These are phyloP conservation scores for Stomatorhinus ivindoensis DNA, from an alignment of 2,113 vertebrate species.

Conservation along the genomic window DNA sequence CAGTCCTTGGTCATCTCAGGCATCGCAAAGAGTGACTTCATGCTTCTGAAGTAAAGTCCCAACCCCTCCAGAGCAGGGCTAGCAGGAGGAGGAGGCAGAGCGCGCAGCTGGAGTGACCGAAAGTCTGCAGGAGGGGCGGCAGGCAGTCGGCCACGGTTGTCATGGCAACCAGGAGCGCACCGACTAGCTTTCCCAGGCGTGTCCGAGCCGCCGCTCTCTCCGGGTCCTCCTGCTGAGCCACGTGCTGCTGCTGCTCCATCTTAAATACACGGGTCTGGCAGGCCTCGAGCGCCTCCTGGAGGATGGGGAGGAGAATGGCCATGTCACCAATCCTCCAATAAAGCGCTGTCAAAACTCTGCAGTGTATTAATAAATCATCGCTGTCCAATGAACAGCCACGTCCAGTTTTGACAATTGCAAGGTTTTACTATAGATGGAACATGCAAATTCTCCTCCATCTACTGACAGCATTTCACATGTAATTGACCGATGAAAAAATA, in stretches of 20 bases:
- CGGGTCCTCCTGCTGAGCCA: slow-evolving; percentile 87
- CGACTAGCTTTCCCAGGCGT: slow-evolving; percentile 92
- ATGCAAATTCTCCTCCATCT: background rate
- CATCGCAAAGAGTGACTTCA: slow-evolving; percentile 75
- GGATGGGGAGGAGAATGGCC: slow-evolving; percentile 24
- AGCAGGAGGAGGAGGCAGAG: slow-evolving; percentile 77
- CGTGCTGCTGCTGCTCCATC: slow-evolving; percentile 98
- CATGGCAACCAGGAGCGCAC: slow-evolving; percentile 89
- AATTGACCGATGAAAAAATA: background rate
- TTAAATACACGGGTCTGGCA: slow-evolving; percentile 97
- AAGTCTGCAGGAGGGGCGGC: slow-evolving; percentile 89
- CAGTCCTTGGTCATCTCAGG: slow-evolving; percentile 70
- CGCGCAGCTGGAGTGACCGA: slow-evolving; percentile 84
- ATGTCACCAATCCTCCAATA: background rate
- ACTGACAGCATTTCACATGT: background rate
- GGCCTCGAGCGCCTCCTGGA: slow-evolving; percentile 86
- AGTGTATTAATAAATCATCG: background rate
- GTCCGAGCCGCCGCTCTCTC: slow-evolving; percentile 88
- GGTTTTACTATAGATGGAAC: background rate
- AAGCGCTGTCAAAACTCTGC: background rate
- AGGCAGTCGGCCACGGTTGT: slow-evolving; percentile 93
- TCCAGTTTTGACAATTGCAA: background rate
- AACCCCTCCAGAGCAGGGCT: slow-evolving; percentile 92
- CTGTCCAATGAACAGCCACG: background rate
- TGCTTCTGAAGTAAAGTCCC: slow-evolving; percentile 79